Base-by-base conservation (phyloP, 1,140 invertebrate genomes). In the Drosophila leontia region DNA sequence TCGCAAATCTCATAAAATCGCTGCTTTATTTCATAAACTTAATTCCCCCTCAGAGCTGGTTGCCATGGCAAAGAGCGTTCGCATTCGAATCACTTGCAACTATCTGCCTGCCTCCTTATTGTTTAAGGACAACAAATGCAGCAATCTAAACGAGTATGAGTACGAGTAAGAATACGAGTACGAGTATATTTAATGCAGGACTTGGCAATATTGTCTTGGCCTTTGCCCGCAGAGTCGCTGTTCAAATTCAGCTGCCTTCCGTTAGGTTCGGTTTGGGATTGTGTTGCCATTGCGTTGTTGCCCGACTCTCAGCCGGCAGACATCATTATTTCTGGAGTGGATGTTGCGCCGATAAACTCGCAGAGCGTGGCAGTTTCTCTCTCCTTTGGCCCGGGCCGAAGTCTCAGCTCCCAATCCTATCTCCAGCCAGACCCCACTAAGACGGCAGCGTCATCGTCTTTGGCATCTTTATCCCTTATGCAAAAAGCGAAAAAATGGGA, bases 241-340 rank as follows among this genome's bases (percentile, higher is more conserved):
- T 75, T 56, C 34, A 19, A 55, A 39, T 55, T 23, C 47, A 23
- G 8, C 44, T 44, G 32, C 2, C 19, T 61, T 57, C 53, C 29
- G 39, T 35, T 19, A 0, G 29, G 13, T 15, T n/a, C 45, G 13
- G 26, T 17, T 34, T 26, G 39, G 56, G n/a, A 61, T 44, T 64
- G 56, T 34, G 17, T 55, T 44, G 37, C 58, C 69, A 55, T 65
- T 78, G 55, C 78, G 61, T 82, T 75, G 63, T 69, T 72, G 58
- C 48, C 60, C 65, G 60, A 67, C 50, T 57, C 53, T 57, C 48
- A 57, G 56, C 32, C 50, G 71, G 72, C 81, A 83, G 85, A 90
- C 85, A 90, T 90, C 85, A 90, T 82, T 90, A 85, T 88, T 90
- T 60, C 70, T 79, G 58, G 62, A 88, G 85, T 85, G 78, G 62